Evolutionary conservation across 1,140 invertebrate genomes (phyloP).

Genomic region (Drosophila lowei): DNA sequence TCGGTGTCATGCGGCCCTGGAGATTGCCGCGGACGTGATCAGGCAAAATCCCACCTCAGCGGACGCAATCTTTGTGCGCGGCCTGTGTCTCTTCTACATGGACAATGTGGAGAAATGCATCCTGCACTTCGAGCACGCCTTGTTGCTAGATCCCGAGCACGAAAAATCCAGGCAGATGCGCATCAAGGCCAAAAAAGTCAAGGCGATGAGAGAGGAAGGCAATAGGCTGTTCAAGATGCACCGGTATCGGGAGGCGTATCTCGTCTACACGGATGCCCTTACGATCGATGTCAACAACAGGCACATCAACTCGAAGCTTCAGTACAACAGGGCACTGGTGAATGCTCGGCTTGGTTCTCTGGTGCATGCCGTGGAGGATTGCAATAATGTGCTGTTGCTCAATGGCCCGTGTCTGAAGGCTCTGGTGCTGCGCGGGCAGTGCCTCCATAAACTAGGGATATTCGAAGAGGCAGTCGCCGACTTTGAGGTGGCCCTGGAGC

Average conservation of each 20-base stretch:
- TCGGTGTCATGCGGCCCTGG: conserved; percentile 89
- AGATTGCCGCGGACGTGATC: conserved; percentile 93
- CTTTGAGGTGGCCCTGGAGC: conserved; percentile 93
- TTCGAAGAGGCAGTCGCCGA: conserved; percentile 95
- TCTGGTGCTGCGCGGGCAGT: conserved; percentile 91
- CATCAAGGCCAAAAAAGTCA: conserved; percentile 93
- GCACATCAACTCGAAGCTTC: conserved; percentile 94
- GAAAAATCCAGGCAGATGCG: conserved; percentile 93
- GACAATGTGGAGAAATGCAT: conserved; percentile 95
- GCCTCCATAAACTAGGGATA: conserved; percentile 91
- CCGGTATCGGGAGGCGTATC: conserved; percentile 90
- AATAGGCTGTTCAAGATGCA: conserved; percentile 91
- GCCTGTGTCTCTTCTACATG: conserved; percentile 94
- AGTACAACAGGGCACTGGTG: conserved; percentile 94
- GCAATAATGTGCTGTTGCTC: conserved; percentile 91
- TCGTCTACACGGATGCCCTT: conserved; percentile 92
- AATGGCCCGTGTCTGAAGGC: conserved; percentile 95
- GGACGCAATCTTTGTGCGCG: conserved; percentile 95
- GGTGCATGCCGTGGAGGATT: conserved; percentile 92
- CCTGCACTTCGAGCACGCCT: conserved; percentile 94
- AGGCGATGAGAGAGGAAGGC: conserved; percentile 95
- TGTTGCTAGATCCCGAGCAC: conserved; percentile 95
- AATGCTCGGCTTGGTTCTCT: conserved; percentile 89
- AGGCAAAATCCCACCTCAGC: conserved; percentile 91
- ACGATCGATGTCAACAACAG: conserved; percentile 92